Conservation (phyloP, 2,797 vertebrate species). For the Pangasius djambal region DNA sequence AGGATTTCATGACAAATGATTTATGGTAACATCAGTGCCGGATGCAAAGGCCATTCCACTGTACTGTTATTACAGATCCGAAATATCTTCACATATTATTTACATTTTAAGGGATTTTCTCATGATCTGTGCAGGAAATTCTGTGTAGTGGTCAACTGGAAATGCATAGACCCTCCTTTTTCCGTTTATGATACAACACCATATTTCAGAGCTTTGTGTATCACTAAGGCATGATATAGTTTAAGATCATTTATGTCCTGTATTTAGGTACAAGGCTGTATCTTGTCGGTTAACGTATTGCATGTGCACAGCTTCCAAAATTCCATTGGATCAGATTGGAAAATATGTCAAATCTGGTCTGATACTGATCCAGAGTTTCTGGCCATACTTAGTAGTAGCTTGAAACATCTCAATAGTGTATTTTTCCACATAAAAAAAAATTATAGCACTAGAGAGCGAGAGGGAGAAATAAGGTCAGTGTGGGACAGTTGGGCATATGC, state of each 20-base stretch:
- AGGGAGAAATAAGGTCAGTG: conserved; percentile 48
- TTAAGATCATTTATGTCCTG: neutral
- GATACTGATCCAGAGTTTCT: neutral
- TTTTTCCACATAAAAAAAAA: conserved; percentile 12
- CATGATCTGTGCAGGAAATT: neutral
- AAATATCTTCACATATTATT: conserved; percentile 3
- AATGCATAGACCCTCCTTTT: neutral
- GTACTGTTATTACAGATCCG: neutral
- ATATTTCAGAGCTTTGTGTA: neutral
- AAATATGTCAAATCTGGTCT: conserved; percentile 13
- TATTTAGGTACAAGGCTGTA: neutral
- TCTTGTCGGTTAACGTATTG: neutral
- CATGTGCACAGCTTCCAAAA: neutral
- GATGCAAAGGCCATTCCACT: neutral
- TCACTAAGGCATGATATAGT: neutral
- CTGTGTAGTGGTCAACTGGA: neutral
- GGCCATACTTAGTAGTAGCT: neutral
- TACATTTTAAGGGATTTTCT: neutral
- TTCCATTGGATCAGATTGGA: conserved; percentile 8
- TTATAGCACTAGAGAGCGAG: conserved; percentile 37
- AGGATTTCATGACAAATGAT: conserved; percentile 16
- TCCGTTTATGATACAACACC: neutral
- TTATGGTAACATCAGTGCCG: neutral
- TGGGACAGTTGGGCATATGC: conserved; percentile 71
- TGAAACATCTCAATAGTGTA: neutral